Conservation (phyloP, 2,113 vertebrate genomes). For the Oncorhynchus mykiss region DNA sequence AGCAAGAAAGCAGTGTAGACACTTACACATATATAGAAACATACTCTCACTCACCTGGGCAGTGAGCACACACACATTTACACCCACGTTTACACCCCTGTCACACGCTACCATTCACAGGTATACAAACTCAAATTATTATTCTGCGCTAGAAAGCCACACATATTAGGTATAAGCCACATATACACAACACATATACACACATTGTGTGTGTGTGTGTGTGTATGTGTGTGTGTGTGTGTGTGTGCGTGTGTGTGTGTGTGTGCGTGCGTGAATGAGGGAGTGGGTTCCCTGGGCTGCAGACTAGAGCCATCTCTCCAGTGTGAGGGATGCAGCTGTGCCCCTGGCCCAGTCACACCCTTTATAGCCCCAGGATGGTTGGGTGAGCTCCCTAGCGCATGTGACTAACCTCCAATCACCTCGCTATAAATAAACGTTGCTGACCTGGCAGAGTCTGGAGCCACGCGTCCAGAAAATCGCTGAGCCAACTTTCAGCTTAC, state of each 20-base stretch:
- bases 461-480: slow-evolving; percentile 1
- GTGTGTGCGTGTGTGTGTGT: slow-evolving; percentile 1
- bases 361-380: slow-evolving; percentile 45
- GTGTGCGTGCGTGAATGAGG: slow-evolving; percentile 22
- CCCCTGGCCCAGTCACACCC: slow-evolving; percentile 10
- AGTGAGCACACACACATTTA: not conserved
- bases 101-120: not conserved
- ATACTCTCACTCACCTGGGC: no score
- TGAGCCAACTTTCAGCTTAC: not conserved
- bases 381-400: slow-evolving; percentile 32
- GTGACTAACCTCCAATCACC: slow-evolving; percentile 35
- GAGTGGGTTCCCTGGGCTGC: slow-evolving; percentile 4
- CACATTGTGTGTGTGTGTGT: slow-evolving; percentile 11
- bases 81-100: not conserved
- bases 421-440: slow-evolving; percentile 40
- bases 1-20: not conserved
- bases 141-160: no score
- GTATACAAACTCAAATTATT: not conserved
- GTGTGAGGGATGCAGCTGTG: slow-evolving; percentile 40
- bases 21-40: no score
- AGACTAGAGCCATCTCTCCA: slow-evolving; percentile 9
- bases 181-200: no score
- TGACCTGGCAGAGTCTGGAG: slow-evolving; percentile 12
- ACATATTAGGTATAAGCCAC: no score
- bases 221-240: slow-evolving; percentile 14